These are phyloP conservation scores for Hylia prasina DNA, from an alignment of 2,113 vertebrate species.

Conservation along the genomic window DNA sequence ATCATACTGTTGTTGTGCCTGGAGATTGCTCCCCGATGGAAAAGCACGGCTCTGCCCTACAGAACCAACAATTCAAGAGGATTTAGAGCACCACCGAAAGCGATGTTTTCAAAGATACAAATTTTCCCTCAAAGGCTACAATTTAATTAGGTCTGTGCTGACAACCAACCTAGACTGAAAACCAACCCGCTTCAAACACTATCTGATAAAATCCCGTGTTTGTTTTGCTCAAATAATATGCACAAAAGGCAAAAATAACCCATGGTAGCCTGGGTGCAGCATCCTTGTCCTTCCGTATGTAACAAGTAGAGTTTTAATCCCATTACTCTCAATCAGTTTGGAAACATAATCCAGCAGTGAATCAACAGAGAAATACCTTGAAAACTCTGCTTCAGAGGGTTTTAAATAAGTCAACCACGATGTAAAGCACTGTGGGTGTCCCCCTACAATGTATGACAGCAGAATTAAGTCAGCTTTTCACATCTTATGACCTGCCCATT, in stretches of 20 bases:
- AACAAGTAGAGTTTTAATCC: not conserved
- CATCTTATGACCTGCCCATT: not conserved
- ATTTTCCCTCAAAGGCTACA: not conserved
- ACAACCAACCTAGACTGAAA: not conserved
- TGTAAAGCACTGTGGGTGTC: not conserved
- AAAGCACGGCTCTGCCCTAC: not conserved
- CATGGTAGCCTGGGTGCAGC: not conserved
- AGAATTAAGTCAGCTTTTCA: not conserved
- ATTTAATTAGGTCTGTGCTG: not conserved
- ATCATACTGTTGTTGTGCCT: not conserved
- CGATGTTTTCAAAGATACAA: not conserved
- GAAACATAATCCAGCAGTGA: not conserved
- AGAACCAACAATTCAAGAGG: not conserved
- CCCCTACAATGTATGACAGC: not conserved
- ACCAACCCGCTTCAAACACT: not conserved
- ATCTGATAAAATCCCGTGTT: not conserved
- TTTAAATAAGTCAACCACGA: not conserved
- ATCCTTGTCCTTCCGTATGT: fast-evolving
- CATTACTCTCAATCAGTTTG: not conserved
- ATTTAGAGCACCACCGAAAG: not conserved
- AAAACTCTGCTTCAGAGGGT: not conserved
- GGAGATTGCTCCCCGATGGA: not conserved
- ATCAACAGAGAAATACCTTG: not conserved
- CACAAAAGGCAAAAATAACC: not conserved
- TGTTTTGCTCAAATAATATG: not conserved